These are phyloP conservation scores for Halichoerus grypus DNA, from an alignment of 2,113 vertebrate genomes.

Conservation along the genomic window DNA sequence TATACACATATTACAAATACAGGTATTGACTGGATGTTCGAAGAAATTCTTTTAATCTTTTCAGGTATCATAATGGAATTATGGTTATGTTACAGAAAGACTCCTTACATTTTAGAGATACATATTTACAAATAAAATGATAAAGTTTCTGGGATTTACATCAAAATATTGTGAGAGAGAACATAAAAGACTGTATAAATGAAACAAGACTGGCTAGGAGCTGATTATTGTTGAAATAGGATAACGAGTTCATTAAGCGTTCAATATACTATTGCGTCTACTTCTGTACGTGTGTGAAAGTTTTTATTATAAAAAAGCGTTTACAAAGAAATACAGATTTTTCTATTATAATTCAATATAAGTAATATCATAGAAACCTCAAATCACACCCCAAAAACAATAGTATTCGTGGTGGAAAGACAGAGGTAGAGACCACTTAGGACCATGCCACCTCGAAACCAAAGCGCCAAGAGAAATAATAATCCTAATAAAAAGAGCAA, in stretches of 20 bases:
- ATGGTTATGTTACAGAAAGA: background rate
- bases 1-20: background rate
- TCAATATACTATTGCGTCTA: background rate
- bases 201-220: background rate
- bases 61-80: background rate
- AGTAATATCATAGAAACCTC: background rate
- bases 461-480: background rate
- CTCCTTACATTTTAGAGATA: background rate
- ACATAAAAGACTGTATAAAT: background rate
- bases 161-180: background rate
- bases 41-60: background rate
- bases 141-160: background rate
- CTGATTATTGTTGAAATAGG: background rate
- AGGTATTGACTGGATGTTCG: background rate
- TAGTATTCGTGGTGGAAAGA: background rate
- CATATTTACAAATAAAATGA: background rate
- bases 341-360: background rate
- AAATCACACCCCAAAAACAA: background rate
- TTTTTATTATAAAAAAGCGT: background rate
- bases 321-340: background rate
- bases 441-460: background rate
- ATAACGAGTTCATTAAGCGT: background rate
- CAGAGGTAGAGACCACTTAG: background rate
- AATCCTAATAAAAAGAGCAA: background rate
- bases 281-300: background rate